phyloP scores from a whole-genome alignment of 2,888 invertebrate species.

The Prosapia bicincta region DNA sequence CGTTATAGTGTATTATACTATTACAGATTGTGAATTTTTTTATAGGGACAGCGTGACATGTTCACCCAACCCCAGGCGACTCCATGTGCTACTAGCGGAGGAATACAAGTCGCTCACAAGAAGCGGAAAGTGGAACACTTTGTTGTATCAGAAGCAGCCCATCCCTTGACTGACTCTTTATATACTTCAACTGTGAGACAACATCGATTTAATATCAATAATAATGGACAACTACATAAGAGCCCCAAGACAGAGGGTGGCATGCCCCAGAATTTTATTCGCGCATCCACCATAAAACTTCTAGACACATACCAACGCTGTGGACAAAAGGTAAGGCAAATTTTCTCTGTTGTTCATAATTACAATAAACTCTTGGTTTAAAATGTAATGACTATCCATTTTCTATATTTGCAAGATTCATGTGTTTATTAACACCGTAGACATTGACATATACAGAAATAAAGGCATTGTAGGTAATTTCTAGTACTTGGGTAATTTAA shows the following conservation, averaged over 20 bases:
- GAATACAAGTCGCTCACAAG: constrained; percentile 46
- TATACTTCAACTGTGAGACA: constrained; percentile 17
- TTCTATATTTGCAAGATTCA: too few species aligned
- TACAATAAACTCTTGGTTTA: too few species aligned
- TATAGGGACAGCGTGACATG: constrained; percentile 84
- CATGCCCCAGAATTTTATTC: constrained; percentile 56
- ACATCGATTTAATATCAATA: constrained; percentile 5
- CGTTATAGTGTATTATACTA: background rate
- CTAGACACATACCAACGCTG: constrained; percentile 65
- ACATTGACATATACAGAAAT: too few species aligned
- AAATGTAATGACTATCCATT: too few species aligned
- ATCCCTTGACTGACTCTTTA: constrained; percentile 1
- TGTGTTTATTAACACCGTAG: too few species aligned
- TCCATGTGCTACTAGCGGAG: constrained; percentile 36
- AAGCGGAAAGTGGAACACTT: constrained; percentile 50
- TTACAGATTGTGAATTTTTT: constrained; percentile 39
- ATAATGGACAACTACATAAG: constrained; percentile 22
- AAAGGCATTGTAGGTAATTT: too few species aligned
- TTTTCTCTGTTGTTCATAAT: too few species aligned
- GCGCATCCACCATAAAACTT: constrained; percentile 64
- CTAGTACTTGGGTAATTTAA: too few species aligned
- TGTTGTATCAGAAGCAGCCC: constrained; percentile 22
- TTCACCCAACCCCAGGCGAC: constrained; percentile 63
- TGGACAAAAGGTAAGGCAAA: constrained; percentile 56
- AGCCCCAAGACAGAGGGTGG: constrained; percentile 8